phyloP scores from a whole-genome alignment of 2,113 vertebrate species.

The Zingel zingel region DNA sequence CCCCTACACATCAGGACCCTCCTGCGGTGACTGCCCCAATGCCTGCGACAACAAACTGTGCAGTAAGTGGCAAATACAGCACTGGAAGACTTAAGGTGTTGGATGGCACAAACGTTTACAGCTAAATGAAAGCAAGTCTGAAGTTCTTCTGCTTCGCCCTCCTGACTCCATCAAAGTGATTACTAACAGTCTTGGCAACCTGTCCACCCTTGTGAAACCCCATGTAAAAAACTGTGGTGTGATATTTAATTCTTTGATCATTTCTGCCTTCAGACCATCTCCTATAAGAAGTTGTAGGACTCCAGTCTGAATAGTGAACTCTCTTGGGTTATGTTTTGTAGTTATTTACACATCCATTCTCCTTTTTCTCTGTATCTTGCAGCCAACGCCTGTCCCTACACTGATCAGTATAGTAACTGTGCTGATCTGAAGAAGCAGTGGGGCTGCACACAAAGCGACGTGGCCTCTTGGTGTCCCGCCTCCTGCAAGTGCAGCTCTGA shows the following conservation, averaged over 20 bases:
- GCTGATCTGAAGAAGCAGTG: slow-evolving; percentile 36
- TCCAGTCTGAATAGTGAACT: neutral
- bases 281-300: too few species aligned
- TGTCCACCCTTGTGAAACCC: too few species aligned
- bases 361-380: neutral
- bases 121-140: too few species aligned
- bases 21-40: slow-evolving; percentile 66
- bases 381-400: slow-evolving; percentile 69
- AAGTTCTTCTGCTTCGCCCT: too few species aligned
- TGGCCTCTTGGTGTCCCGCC: slow-evolving; percentile 60
- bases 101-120: too few species aligned
- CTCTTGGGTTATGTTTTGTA: neutral
- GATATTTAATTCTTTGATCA: neutral
- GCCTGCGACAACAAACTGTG: slow-evolving; percentile 74
- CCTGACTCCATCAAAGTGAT: too few species aligned
- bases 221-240: too few species aligned
- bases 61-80: slow-evolving; percentile 60
- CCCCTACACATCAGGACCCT: slow-evolving; percentile 65
- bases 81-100: neutral
- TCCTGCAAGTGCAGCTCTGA: slow-evolving; percentile 65
- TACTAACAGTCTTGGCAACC: too few species aligned
- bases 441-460: neutral
- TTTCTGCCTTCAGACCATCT: neutral
- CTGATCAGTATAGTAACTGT: slow-evolving; percentile 63
- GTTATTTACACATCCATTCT: neutral